phyloP scores from a whole-genome alignment of 2,797 vertebrate species.

The Buphagus erythrorhynchus region DNA sequence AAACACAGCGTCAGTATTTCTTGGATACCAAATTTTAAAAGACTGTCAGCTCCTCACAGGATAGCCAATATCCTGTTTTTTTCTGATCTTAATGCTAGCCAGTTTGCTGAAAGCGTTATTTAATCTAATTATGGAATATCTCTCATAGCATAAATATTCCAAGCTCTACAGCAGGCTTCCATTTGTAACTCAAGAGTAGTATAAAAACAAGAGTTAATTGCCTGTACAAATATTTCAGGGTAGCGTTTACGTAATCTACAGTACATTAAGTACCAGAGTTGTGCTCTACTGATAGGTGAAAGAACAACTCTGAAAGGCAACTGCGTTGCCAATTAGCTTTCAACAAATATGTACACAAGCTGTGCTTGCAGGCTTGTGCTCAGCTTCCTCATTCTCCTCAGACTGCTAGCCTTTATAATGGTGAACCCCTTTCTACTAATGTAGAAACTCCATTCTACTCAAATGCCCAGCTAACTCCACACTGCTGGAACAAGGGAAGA shows the following conservation, averaged over 20 bases:
- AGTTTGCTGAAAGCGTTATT: not conserved
- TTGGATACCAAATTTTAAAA: not conserved
- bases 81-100: not conserved
- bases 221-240: conserved; percentile 74
- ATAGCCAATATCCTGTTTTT: not conserved
- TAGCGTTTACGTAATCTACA: conserved; percentile 71
- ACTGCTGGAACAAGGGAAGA: not conserved
- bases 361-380: conserved; percentile 37
- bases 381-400: conserved; percentile 52
- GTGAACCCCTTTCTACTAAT: not conserved
- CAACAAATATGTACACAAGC: conserved; percentile 76
- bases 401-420: not conserved
- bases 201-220: conserved; percentile 72
- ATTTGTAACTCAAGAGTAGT: conserved; percentile 59
- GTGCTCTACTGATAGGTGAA: conserved; percentile 72
- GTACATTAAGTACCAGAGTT: conserved; percentile 75
- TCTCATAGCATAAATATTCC: conserved; percentile 42
- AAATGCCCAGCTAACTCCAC: not conserved
- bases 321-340: conserved; percentile 71
- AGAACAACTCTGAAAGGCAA: conserved; percentile 71
- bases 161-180: conserved; percentile 41
- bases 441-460: not conserved
- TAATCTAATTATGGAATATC: conserved; percentile 31
- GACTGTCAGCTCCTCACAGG: not conserved
- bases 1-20: not conserved